These are phyloP conservation scores for Callaeas wilsoni DNA, from an alignment of 2,113 vertebrate species.

Conservation along the genomic window DNA sequence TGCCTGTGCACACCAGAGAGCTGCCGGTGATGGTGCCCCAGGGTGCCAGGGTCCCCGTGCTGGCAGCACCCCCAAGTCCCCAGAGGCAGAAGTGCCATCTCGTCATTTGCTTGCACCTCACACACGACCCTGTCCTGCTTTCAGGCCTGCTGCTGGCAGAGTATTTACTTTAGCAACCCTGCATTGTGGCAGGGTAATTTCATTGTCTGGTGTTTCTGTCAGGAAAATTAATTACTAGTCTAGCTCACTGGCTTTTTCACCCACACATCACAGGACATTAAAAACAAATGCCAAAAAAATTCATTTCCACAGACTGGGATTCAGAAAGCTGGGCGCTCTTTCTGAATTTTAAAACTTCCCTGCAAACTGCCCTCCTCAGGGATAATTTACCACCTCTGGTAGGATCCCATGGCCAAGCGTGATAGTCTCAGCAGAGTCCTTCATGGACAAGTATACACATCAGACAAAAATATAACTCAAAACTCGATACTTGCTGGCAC, in stretches of 20 bases:
- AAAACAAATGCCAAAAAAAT: slow-evolving; percentile 53
- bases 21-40: fast-evolving
- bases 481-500: not conserved
- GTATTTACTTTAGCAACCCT: slow-evolving; percentile 60
- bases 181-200: slow-evolving; percentile 61
- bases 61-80: not conserved
- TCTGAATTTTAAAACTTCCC: slow-evolving; percentile 13
- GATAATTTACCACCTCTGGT: not conserved
- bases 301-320: not conserved
- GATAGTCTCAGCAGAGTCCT: not conserved
- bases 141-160: slow-evolving; percentile 19
- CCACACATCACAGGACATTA: slow-evolving; percentile 55
- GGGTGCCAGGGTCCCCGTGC: fast-evolving
- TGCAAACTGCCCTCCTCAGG: not conserved
- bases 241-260: slow-evolving; percentile 39
- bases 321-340: not conserved
- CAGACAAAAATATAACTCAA: not conserved
- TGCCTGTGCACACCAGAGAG: not conserved
- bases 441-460: not conserved
- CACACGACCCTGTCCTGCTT: not conserved
- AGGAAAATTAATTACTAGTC: slow-evolving; percentile 68
- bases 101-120: not conserved
- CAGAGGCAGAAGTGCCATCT: not conserved
- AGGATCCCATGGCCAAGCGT: not conserved
- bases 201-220: slow-evolving; percentile 68